Base-by-base conservation (phyloP, 2,797 vertebrate genomes). In the Enteromius mattozi region DNA sequence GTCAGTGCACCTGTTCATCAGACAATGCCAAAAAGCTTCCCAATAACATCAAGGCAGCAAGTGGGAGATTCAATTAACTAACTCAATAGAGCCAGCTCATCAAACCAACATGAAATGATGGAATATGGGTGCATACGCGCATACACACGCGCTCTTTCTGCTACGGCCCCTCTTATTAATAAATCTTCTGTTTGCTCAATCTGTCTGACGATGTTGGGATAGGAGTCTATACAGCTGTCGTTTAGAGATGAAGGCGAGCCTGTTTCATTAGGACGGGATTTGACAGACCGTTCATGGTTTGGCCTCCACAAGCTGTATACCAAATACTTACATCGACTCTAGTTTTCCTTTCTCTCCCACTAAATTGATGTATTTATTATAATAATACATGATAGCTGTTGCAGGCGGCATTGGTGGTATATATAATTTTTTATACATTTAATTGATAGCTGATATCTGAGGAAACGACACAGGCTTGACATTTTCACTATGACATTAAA, bases 61-160 rank as follows among this genome's bases (percentile, higher is more conserved):
- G 92, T 87, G 88, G 88, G 87, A 80, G 92, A 93, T 93, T 94
- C 85, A 94, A 93, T 94, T 92, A 94, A 89, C 81, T 63, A 82
- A 61, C 84, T 88, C 75, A 84, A 92, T 82, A 85, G 87, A 81
- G 86, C 89, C 91, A 91, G 87, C 91, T 89, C 91, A 92, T 93
- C 90, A 92, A 85, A 89, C 84, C 86, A 10, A 85, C 75, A 59
- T 72, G 68, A 83, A 85, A 78, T 69, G 59, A 86, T 65, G 63
- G 42, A 71, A 83, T 80, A 54, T 74, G 33, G 33, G 54, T 61
- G 68, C 27, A 30, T 51, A 70, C 19, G 12, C 37, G 87, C 51
- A 12, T 42, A 87, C 51, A 83, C 51, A 74, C 74, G 69, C 35
- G 21, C 74, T 51, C 16, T 59, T 35, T 82, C 81, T 83, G 89